Evolutionary conservation across 2,113 vertebrate species (phyloP).

Genomic region (Zapus hudsonius): DNA sequence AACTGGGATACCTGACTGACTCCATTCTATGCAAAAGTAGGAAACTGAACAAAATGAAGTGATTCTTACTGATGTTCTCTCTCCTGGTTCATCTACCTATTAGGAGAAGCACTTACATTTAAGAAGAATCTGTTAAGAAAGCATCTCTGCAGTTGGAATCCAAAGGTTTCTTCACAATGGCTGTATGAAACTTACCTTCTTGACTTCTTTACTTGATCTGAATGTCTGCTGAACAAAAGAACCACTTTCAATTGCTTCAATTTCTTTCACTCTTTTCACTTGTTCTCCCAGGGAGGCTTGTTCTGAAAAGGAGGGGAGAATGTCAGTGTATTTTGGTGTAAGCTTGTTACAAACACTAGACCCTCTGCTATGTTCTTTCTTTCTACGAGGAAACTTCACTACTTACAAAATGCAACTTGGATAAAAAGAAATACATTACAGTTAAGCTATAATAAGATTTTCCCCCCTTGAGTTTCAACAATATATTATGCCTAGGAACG

Average conservation of each 20-base stretch:
- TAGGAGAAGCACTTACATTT: constrained; percentile 17
- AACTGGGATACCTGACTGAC: not conserved
- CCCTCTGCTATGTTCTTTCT: not conserved
- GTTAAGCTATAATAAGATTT: not conserved
- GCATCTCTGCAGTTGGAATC: constrained; percentile 24
- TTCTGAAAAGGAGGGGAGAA: constrained; percentile 84
- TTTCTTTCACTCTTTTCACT: constrained; percentile 96
- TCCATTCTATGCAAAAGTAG: not conserved
- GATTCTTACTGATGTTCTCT: not conserved
- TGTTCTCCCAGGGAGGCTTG: constrained; percentile 94
- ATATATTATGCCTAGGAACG: not conserved
- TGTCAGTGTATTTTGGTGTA: constrained; percentile 50
- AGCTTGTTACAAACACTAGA: not conserved
- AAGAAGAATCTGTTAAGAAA: constrained; percentile 21
- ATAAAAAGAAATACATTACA: not conserved
- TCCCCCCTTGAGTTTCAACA: not conserved
- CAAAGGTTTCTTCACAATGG: constrained; percentile 56
- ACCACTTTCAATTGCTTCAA: constrained; percentile 98
- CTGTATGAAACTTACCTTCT: constrained; percentile 89
- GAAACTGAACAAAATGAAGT: not conserved
- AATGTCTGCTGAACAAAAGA: constrained; percentile 97
- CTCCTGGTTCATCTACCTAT: not conserved
- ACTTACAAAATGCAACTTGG: constrained; percentile 3
- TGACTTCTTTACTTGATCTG: constrained; percentile 95
- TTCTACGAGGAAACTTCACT: constrained; percentile 53